Conservation (phyloP, 2,113 vertebrate genomes). For the Trichechus manatus region DNA sequence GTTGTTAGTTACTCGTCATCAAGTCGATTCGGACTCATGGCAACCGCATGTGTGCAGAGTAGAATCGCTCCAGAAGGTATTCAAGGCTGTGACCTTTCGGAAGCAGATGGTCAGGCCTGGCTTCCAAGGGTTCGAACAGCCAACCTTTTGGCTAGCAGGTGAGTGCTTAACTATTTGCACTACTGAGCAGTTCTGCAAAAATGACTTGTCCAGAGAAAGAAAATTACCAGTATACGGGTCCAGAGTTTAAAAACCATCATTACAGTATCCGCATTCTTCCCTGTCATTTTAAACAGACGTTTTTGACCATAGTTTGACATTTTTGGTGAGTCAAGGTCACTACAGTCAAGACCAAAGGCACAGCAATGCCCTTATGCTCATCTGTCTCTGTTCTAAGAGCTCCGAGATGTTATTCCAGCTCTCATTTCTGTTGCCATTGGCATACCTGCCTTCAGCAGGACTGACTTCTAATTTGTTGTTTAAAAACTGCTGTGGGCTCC, state of each 20-base stretch:
- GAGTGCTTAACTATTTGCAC: background rate
- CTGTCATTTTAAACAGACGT: background rate
- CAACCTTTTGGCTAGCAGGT: background rate
- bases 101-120: background rate
- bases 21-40: background rate
- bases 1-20: background rate
- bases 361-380: fast-evolving
- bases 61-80: background rate
- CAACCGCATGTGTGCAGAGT: background rate
- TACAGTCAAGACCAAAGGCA: background rate
- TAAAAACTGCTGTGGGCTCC: background rate
- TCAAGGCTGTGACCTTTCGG: background rate
- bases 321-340: background rate
- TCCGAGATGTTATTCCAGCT: background rate
- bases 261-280: background rate
- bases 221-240: background rate
- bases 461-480: background rate
- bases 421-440: background rate
- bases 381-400: background rate
- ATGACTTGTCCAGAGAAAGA: background rate
- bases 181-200: background rate
- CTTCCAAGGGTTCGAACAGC: background rate
- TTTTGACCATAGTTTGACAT: background rate
- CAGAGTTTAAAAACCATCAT: background rate
- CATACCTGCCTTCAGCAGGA: background rate